Conservation (phyloP, 1,140 invertebrate genomes). For the Drosophila lacertosa region DNA sequence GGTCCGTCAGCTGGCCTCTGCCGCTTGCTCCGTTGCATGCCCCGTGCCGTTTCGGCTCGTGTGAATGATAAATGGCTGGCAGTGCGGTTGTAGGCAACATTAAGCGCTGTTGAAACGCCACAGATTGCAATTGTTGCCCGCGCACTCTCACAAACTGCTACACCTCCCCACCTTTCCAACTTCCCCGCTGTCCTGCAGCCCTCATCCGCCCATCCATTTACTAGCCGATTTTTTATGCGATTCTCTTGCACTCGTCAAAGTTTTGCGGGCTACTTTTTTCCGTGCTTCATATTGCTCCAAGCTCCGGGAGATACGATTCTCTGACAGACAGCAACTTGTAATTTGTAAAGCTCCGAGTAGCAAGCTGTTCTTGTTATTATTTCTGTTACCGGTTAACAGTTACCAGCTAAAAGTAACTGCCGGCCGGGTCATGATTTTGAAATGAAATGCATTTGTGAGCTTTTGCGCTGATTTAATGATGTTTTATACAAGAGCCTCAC, state of each 20-base stretch:
- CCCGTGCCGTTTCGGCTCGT: constrained; percentile 37
- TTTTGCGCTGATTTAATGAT: constrained; percentile 77
- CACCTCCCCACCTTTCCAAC: background rate
- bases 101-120: constrained; percentile 72
- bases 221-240: constrained; percentile 39
- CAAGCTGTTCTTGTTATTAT: constrained; percentile 20
- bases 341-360: constrained; percentile 66
- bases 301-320: constrained; percentile 26
- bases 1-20: constrained; percentile 6
- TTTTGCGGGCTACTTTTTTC: constrained; percentile 38
- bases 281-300: constrained; percentile 19
- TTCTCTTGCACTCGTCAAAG: constrained; percentile 47
- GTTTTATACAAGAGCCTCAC: constrained; percentile 51
- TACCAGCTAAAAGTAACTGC: constrained; percentile 12
- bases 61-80: constrained; percentile 77
- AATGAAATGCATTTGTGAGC: constrained; percentile 75
- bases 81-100: constrained; percentile 76
- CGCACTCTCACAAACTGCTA: background rate
- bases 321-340: constrained; percentile 69
- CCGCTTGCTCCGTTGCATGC: constrained; percentile 7
- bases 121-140: constrained; percentile 73
- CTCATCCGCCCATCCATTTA: constrained; percentile 5
- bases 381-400: constrained; percentile 32
- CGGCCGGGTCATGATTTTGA: constrained; percentile 63
- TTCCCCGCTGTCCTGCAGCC: background rate